Conservation (phyloP, 2,797 vertebrate species). For the Gorsachius magnificus region DNA sequence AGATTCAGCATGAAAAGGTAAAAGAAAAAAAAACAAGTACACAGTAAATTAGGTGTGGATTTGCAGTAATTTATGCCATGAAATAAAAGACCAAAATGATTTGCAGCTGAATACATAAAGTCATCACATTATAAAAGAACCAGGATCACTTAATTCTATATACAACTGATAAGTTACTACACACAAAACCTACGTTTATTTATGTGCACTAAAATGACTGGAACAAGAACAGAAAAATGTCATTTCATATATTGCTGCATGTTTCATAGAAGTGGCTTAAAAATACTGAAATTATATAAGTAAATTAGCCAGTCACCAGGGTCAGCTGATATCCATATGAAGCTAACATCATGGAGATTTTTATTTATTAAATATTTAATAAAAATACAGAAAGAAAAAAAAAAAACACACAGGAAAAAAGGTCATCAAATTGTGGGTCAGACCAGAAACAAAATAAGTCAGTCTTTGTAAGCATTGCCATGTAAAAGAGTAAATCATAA, state of each 20-base stretch:
- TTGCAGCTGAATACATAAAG: neutral
- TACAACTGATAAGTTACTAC: neutral
- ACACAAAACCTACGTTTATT: neutral
- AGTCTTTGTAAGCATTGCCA: neutral
- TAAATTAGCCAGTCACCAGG: neutral
- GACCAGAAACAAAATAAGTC: neutral
- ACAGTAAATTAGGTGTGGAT: neutral
- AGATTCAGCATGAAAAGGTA: neutral
- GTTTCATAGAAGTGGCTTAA: neutral
- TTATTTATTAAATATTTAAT: neutral
- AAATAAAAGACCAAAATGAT: neutral
- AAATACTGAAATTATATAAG: neutral
- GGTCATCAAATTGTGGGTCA: neutral
- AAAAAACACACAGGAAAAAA: neutral
- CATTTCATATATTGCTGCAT: neutral
- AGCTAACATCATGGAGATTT: neutral
- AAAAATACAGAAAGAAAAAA: neutral
- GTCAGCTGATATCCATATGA: neutral
- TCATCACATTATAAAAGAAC: neutral
- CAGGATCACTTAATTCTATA: neutral
- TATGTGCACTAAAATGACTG: neutral
- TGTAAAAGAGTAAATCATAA: neutral
- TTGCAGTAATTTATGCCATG: neutral
- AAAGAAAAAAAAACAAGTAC: neutral
- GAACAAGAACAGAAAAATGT: neutral